phyloP scores from a whole-genome alignment of 2,888 invertebrate genomes.

The Caenorhabditis japonica region DNA sequence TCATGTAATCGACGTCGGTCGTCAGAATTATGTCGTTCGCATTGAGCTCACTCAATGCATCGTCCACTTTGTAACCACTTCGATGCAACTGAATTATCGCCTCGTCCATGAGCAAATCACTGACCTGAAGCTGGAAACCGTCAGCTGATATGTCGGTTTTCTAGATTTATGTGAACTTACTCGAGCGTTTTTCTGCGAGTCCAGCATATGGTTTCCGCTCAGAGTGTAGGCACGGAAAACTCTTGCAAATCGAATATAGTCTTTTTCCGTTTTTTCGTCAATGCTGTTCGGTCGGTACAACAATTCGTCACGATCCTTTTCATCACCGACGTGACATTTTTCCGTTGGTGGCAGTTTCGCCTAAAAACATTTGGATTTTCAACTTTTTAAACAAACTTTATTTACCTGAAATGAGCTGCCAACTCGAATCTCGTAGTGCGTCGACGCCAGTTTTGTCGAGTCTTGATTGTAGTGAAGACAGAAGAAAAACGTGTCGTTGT shows the following conservation, averaged over 20 bases:
- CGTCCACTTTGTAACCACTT: conserved; percentile 94
- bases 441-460: conserved; percentile 80
- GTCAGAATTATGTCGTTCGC: conserved; percentile 67
- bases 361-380: conserved; percentile 41
- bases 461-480: conserved; percentile 80
- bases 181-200: conserved; percentile 67
- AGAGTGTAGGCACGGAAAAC: conserved; percentile 67
- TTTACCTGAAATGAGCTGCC: conserved; percentile 81
- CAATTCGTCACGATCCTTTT: conserved; percentile 74
- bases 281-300: conserved; percentile 71
- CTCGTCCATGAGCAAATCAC: conserved; percentile 71
- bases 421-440: conserved; percentile 82
- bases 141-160: background rate
- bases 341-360: conserved; percentile 64
- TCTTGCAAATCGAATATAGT: conserved; percentile 63
- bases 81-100: conserved; percentile 84
- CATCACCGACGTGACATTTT: conserved; percentile 66
- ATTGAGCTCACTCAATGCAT: conserved; percentile 85
- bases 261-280: conserved; percentile 60
- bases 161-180: conserved; percentile 26
- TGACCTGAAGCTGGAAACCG: conserved; percentile 58
- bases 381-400: background rate
- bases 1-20: conserved; percentile 69
- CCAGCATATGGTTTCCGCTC: conserved; percentile 60
- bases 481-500: conserved; percentile 81